phyloP scores from a whole-genome alignment of 2,888 invertebrate genomes.

The Stenotaenia linearis region DNA sequence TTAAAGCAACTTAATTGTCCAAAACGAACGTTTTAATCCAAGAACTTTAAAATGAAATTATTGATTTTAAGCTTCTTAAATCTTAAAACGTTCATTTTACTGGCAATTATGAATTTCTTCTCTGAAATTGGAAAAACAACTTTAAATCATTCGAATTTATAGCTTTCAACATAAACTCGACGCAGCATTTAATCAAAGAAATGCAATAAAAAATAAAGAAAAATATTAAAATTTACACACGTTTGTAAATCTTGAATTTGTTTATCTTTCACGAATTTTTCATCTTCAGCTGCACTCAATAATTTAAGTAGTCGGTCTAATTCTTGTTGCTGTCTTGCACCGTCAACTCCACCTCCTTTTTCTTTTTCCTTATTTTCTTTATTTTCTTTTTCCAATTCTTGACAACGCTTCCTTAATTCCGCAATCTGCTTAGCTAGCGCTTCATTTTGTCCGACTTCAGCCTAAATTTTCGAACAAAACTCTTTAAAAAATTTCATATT shows the following conservation, averaged over 20 bases:
- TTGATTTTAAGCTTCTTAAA: too few relatives aligned
- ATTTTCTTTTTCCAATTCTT: slow-evolving; percentile 51
- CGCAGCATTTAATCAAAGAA: too few relatives aligned
- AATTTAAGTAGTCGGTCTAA: slow-evolving; percentile 79
- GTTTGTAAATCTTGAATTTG: slow-evolving; percentile 87
- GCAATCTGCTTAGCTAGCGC: slow-evolving; percentile 39
- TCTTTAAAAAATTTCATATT: not conserved
- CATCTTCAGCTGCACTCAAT: slow-evolving; percentile 89
- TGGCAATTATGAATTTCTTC: too few relatives aligned
- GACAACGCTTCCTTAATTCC: slow-evolving; percentile 41
- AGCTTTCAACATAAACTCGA: too few relatives aligned
- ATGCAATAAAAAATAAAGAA: too few relatives aligned
- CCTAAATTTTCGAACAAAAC: slow-evolving; percentile 45
- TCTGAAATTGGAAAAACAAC: too few relatives aligned
- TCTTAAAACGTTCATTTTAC: too few relatives aligned
- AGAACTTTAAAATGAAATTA: too few relatives aligned
- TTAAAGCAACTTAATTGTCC: too few relatives aligned
- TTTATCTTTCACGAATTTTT: slow-evolving; percentile 86
- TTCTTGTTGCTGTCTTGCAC: slow-evolving; percentile 74
- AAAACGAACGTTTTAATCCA: too few relatives aligned
- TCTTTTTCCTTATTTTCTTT: slow-evolving; percentile 72
- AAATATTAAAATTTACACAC: too few relatives aligned
- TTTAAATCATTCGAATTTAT: too few relatives aligned
- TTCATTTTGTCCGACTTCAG: slow-evolving; percentile 47
- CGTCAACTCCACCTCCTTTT: slow-evolving; percentile 71